Conservation (phyloP, 2,888 invertebrate genomes). For the Eulithis prunata region DNA sequence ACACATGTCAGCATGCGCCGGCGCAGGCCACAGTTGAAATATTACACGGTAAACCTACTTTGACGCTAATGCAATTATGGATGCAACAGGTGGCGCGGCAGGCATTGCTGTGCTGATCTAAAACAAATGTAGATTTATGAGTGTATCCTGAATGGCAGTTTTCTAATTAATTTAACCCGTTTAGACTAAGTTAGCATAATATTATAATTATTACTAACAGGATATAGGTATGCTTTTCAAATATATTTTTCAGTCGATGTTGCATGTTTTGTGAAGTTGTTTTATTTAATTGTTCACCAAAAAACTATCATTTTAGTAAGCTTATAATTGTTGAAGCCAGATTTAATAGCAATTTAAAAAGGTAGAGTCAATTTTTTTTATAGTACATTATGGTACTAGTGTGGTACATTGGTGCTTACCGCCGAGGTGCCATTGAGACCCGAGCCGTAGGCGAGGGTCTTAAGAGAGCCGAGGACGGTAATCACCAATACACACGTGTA, state of each 20-base stretch:
- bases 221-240: background rate
- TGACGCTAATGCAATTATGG: constrained; percentile 33
- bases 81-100: constrained; percentile 28
- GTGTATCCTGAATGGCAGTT: constrained; percentile 14
- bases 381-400: no score
- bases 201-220: constrained; percentile 2
- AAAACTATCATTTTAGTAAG: no score
- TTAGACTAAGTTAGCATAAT: background rate
- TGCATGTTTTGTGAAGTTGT: no score
- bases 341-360: no score
- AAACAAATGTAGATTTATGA: constrained; percentile 32
- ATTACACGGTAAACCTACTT: constrained; percentile 33
- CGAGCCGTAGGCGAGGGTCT: no score
- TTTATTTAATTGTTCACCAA: no score
- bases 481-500: no score
- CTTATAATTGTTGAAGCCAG: no score
- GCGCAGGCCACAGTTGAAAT: constrained; percentile 40
- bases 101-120: constrained; percentile 19
- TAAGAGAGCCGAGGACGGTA: no score
- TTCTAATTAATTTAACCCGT: constrained; percentile 6
- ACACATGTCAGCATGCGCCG: constrained; percentile 59
- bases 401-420: no score
- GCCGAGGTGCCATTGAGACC: no score
- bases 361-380: no score
- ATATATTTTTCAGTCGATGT: background rate